phyloP scores from a whole-genome alignment of 2,797 vertebrate genomes.

The Gallinago nigripennis region DNA sequence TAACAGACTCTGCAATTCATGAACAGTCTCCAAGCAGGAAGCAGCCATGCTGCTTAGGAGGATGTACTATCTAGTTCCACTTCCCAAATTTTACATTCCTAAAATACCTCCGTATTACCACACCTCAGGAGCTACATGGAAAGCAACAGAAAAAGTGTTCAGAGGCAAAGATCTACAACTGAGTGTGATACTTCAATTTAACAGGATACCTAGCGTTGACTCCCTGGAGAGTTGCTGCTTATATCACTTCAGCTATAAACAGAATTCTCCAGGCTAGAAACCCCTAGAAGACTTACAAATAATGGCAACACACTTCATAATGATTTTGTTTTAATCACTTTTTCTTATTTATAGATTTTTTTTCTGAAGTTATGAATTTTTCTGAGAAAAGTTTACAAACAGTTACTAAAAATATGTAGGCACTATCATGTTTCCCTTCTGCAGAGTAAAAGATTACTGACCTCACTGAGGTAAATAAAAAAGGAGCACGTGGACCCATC shows the following conservation, averaged over 20 bases:
- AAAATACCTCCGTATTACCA: neutral
- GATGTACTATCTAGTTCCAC: neutral
- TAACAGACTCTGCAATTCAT: neutral
- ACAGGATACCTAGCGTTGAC: fast-evolving
- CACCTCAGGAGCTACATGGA: neutral
- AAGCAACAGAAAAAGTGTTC: neutral
- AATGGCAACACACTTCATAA: neutral
- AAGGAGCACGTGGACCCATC: slow-evolving; percentile 97
- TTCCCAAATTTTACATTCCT: neutral
- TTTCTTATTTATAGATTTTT: neutral
- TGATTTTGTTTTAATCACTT: neutral
- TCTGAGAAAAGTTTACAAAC: neutral
- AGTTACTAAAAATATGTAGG: neutral
- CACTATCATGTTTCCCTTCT: neutral
- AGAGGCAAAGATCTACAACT: neutral
- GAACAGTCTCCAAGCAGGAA: neutral
- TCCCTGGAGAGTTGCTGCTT: neutral
- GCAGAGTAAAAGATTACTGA: slow-evolving; percentile 69
- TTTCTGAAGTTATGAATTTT: neutral
- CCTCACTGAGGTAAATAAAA: slow-evolving; percentile 99
- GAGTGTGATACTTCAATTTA: neutral
- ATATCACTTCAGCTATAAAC: neutral
- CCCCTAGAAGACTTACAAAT: neutral
- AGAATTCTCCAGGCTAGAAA: neutral
- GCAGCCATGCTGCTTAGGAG: neutral